Base-by-base conservation (phyloP, 2,797 vertebrate genomes). In the Eurystomus glaucurus region DNA sequence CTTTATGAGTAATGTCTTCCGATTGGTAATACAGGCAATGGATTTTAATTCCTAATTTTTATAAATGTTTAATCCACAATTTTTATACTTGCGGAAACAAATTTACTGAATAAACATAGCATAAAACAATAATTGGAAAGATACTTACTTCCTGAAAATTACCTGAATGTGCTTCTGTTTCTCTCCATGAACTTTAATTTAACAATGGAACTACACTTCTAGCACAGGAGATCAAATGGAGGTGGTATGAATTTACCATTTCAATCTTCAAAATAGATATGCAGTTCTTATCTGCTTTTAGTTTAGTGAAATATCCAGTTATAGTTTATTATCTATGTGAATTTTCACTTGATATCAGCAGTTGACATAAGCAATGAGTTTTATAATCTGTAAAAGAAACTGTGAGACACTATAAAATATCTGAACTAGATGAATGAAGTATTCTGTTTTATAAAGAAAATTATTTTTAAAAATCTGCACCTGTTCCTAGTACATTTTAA, bases 1-100 rank as follows among this genome's bases (percentile, higher is more conserved):
- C 4, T 8, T 68, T 72, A 2, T 29, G 18, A 50, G 7, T 51
- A 41, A 14, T 1, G 0, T 5, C 5, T 60, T 91, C 35, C 54
- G 7, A 65, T 25, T 4, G 17, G 12, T 43, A 65, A 66, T 66
- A 16, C 3, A 25, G 9, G 8, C 3, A 51, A 45, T 1, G 1
- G 7, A 28, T 45, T 84, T 74, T 48, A 28, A 64, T 46, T 87
- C 9, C 3, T 69, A 9, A 52, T 16, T 41, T 76, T 85, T 28
- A 58, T 2, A 88, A 77, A 26, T 33, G 2, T 43, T 46, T 46
- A 61, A 85, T 62, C 14, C 0, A 74, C 1, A 22, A 4, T 14
- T 54, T 90, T 50, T 45, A 12, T 50, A 22, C 28, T 77, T 80
- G 54, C 29, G 14, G 8, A 76, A 78, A 29, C 1, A 52, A 2